Evolutionary conservation across 2,888 invertebrate species (phyloP).

Genomic region (Drosophila quinaria): DNA sequence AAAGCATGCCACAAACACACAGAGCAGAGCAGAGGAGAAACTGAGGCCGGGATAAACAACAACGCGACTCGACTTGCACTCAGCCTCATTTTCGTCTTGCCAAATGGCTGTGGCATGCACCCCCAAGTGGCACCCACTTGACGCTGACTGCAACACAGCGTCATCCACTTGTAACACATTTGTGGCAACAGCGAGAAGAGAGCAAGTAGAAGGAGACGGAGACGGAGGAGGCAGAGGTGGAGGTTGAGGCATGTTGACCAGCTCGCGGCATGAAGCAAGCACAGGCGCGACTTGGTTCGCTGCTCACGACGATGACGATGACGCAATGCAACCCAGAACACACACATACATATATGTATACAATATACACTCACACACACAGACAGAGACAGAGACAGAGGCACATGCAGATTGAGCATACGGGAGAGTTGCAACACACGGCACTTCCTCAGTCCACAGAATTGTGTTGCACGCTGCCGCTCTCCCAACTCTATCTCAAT

Average conservation of each 20-base stretch:
- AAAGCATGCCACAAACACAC: constrained; percentile 24
- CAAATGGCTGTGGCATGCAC: constrained; percentile 30
- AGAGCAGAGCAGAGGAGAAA: constrained; percentile 31
- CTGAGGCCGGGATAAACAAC: constrained; percentile 53
- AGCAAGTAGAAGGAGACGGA: background rate
- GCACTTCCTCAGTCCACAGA: constrained; percentile 21
- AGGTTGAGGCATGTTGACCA: constrained; percentile 46
- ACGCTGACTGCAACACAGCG: constrained; percentile 46
- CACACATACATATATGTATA: constrained; percentile 5
- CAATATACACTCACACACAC: constrained; percentile 12
- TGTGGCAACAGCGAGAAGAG: constrained; percentile 3
- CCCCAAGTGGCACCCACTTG: constrained; percentile 48
- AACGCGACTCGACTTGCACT: constrained; percentile 71
- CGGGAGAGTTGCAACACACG: constrained; percentile 44
- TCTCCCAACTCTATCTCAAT: constrained; percentile 33
- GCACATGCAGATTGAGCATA: constrained; percentile 28
- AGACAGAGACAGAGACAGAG: constrained; percentile 1
- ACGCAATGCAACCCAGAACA: constrained; percentile 58
- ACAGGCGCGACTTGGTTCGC: constrained; percentile 59
- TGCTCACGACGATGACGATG: constrained; percentile 61
- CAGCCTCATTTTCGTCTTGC: constrained; percentile 74
- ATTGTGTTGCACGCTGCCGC: constrained; percentile 31
- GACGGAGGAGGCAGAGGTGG: background rate
- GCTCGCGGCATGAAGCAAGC: constrained; percentile 42
- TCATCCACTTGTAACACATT: constrained; percentile 78